These are phyloP conservation scores for Torymus auratus DNA, from an alignment of 2,888 invertebrate species.

Conservation along the genomic window DNA sequence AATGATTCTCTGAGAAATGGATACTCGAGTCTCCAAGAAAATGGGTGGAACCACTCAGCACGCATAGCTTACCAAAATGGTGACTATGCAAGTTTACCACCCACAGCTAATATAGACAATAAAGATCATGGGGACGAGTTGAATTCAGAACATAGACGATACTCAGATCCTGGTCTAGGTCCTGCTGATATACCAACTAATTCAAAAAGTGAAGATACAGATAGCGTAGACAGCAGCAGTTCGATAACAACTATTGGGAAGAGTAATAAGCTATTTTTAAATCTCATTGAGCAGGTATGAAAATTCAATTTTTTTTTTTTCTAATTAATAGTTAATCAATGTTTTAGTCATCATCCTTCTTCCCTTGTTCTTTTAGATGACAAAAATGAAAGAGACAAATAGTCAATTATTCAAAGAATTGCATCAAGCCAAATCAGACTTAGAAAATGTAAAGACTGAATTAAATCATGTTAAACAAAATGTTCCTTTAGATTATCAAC, in stretches of 20 bases:
- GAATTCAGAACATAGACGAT: slow-evolving; percentile 80
- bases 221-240: slow-evolving; percentile 74
- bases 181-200: slow-evolving; percentile 77
- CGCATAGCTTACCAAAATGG: slow-evolving; percentile 70
- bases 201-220: slow-evolving; percentile 79
- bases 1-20: slow-evolving; percentile 65
- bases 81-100: slow-evolving; percentile 84
- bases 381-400: slow-evolving; percentile 83
- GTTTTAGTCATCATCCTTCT: slow-evolving; percentile 4
- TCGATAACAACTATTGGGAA: slow-evolving; percentile 79
- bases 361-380: slow-evolving; percentile 67
- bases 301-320: neutral
- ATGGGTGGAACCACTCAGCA: slow-evolving; percentile 63
- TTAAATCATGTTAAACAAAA: slow-evolving; percentile 68
- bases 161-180: slow-evolving; percentile 83
- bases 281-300: slow-evolving; percentile 86
- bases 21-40: slow-evolving; percentile 69
- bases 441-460: slow-evolving; percentile 72
- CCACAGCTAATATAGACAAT: slow-evolving; percentile 81
- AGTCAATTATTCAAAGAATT: slow-evolving; percentile 86
- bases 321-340: neutral
- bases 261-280: slow-evolving; percentile 80
- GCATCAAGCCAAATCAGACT: slow-evolving; percentile 84
- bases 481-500: slow-evolving; percentile 71
- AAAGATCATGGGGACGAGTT: slow-evolving; percentile 78